phyloP scores from a whole-genome alignment of 2,888 invertebrate genomes.

The Heliconius erato region DNA sequence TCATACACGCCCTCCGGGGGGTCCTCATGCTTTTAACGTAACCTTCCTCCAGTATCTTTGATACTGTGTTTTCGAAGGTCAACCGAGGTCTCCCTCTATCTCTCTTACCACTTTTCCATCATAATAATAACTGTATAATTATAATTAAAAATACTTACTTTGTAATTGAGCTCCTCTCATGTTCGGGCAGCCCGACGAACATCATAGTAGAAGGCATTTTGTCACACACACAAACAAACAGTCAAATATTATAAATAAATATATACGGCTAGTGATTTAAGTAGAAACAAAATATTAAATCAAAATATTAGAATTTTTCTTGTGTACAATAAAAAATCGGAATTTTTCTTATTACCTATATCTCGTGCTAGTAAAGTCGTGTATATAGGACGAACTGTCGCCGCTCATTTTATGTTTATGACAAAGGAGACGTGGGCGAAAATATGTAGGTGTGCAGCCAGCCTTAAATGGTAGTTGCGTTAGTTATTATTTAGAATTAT shows the following conservation, averaged over 20 bases:
- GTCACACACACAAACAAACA: background rate
- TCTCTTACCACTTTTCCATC: too few species aligned
- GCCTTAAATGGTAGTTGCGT: slow-evolving; percentile 55
- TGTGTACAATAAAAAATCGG: too few species aligned
- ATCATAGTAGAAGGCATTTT: slow-evolving; percentile 88
- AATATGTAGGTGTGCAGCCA: slow-evolving; percentile 69
- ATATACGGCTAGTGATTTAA: background rate
- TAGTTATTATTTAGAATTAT: slow-evolving; percentile 62
- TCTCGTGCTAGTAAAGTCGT: slow-evolving; percentile 69
- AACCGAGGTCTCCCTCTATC: too few species aligned
- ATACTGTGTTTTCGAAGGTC: too few species aligned
- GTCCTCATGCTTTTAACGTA: too few species aligned
- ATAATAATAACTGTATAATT: background rate
- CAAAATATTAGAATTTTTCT: slow-evolving; percentile 23
- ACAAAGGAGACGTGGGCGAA: slow-evolving; percentile 71
- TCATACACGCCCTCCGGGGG: too few species aligned
- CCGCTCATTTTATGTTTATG: slow-evolving; percentile 66
- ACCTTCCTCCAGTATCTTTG: too few species aligned
- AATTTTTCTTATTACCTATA: slow-evolving; percentile 36
- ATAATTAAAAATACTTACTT: slow-evolving; percentile 65
- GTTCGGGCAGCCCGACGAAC: slow-evolving; percentile 85
- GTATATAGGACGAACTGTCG: slow-evolving; percentile 68
- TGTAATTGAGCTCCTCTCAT: slow-evolving; percentile 87
- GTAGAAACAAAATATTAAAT: slow-evolving; percentile 35
- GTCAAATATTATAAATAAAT: slow-evolving; percentile 13